phyloP scores from a whole-genome alignment of 2,888 invertebrate species.

The Cheilosia soror region DNA sequence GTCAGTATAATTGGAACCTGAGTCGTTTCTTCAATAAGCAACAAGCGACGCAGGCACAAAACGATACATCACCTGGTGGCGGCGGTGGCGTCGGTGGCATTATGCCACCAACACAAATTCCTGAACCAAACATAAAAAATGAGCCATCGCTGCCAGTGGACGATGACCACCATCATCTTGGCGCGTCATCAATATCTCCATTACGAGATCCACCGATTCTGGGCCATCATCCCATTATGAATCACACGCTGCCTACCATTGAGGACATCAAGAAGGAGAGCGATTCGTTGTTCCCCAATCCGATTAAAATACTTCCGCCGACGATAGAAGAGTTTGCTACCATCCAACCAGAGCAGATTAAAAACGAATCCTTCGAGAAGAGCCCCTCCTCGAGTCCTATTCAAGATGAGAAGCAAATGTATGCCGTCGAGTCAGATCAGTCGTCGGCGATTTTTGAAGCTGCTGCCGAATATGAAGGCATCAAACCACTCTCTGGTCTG shows the following conservation, averaged over 20 bases:
- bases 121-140: conserved; percentile 76
- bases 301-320: conserved; percentile 76
- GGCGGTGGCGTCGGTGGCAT: conserved; percentile 22
- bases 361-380: conserved; percentile 79
- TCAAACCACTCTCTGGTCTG: conserved; percentile 77
- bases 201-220: conserved; percentile 77
- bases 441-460: conserved; percentile 72
- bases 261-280: conserved; percentile 81
- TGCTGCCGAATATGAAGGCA: conserved; percentile 73
- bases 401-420: conserved; percentile 75
- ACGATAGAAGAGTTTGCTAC: conserved; percentile 78
- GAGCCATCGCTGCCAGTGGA: conserved; percentile 79
- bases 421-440: conserved; percentile 76
- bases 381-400: conserved; percentile 78
- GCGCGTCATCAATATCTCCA: conserved; percentile 70
- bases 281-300: conserved; percentile 73
- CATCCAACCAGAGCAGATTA: conserved; percentile 81
- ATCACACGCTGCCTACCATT: conserved; percentile 69
- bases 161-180: conserved; percentile 79
- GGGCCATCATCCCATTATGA: conserved; percentile 68
- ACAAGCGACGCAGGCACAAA: conserved; percentile 77
- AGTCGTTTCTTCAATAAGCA: conserved; percentile 80
- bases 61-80: conserved; percentile 78
- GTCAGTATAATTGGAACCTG: conserved; percentile 81
- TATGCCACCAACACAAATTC: conserved; percentile 60